A percentile compares a stretch with the other conserved stretches of the same genome.
Evolutionary conservation across 2,113 vertebrate genomes (phyloP).

Genomic region (Charina bottae): DNA sequence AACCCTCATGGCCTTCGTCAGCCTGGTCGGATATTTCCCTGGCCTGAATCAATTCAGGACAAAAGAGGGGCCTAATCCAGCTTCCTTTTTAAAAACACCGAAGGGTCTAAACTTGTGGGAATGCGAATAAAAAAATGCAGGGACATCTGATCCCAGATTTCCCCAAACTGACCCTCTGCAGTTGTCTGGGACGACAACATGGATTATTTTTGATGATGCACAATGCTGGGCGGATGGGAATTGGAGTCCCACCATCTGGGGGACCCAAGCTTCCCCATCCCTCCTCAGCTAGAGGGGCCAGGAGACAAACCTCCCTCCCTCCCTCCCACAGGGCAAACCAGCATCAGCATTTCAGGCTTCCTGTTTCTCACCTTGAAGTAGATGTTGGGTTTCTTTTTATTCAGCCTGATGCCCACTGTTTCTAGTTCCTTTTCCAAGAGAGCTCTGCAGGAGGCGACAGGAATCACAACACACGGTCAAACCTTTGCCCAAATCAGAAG

Average conservation of each 20-base stretch:
- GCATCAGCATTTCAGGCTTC: neutral
- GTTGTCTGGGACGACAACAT: neutral
- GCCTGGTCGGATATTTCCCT: neutral
- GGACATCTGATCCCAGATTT: neutral
- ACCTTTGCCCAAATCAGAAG: neutral
- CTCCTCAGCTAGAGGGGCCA: no score
- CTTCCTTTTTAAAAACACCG: neutral
- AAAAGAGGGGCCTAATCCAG: neutral
- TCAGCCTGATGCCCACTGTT: slow-evolving; percentile 95
- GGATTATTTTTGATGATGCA: neutral
- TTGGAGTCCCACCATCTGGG: neutral
- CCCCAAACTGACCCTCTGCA: neutral
- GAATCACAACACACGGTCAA: accelerated
- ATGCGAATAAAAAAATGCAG: neutral
- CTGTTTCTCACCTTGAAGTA: slow-evolving; percentile 92
- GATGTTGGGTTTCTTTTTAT: slow-evolving; percentile 94
- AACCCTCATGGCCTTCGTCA: no score
- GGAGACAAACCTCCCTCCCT: neutral
- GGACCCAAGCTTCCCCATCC: neutral
- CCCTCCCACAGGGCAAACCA: neutral
- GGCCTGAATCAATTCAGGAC: neutral
- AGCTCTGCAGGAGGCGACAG: slow-evolving; percentile 69
- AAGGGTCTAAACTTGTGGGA: neutral
- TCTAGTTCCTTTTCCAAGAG: slow-evolving; percentile 97
- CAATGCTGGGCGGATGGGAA: neutral